Percentiles rank a stretch among this genome's conserved stretches.
Conservation (phyloP, 2,113 vertebrate genomes). For the Phalacrocorax pelagicus region DNA sequence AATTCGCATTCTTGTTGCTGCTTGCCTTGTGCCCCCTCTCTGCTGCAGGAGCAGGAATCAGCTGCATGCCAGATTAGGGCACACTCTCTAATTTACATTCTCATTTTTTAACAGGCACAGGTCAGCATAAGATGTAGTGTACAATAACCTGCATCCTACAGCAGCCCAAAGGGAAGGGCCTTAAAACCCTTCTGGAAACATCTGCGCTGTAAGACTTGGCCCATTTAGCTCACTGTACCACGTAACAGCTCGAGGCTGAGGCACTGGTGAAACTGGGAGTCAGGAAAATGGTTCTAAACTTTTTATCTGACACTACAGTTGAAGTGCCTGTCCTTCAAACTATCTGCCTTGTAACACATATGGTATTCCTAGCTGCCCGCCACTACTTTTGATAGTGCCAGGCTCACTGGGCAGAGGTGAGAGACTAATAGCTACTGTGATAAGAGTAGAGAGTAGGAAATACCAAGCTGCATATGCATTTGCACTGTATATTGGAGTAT, state of each 20-base stretch:
- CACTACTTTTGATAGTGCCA: background rate
- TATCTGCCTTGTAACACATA: background rate
- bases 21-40: background rate
- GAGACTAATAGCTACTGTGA: background rate
- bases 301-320: background rate
- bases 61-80: background rate
- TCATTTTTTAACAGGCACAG: background rate
- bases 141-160: background rate
- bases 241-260: accelerated
- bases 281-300: background rate
- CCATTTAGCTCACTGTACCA: background rate
- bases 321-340: background rate
- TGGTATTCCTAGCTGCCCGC: background rate
- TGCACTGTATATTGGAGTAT: background rate
- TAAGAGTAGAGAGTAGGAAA: background rate
- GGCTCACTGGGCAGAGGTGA: background rate
- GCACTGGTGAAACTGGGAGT: background rate
- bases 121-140: background rate
- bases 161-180: background rate
- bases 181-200: background rate
- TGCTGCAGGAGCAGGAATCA: background rate
- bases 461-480: background rate
- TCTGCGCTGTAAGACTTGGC: background rate
- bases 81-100: background rate
- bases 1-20: background rate